Conservation (phyloP, 2,888 invertebrate genomes). For the Eupithecia tripunctaria region DNA sequence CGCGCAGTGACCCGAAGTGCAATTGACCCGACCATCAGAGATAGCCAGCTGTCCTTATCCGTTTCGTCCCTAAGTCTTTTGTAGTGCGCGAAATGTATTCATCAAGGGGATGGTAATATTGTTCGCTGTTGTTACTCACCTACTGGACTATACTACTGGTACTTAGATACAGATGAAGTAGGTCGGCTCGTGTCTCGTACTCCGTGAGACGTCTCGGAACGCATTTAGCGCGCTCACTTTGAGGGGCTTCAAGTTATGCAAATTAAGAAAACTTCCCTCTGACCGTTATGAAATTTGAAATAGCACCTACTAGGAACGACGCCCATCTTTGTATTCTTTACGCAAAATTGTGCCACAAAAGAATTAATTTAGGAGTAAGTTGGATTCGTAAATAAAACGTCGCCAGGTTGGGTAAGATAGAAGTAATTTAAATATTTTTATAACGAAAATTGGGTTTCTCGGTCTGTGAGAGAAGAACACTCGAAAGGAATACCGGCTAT, state of each 20-base stretch:
- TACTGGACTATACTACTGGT: neutral
- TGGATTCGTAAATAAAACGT: slow-evolving; percentile 42
- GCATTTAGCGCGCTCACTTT: slow-evolving; percentile 45
- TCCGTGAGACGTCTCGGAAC: neutral
- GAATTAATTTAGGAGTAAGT: slow-evolving; percentile 43
- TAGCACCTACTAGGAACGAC: slow-evolving; percentile 42
- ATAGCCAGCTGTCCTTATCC: neutral
- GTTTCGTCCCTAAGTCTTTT: neutral
- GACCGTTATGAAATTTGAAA: slow-evolving; percentile 56
- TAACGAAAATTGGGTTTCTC: neutral
- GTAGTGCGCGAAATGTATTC: neutral
- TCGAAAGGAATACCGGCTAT: neutral
- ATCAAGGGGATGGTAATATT: neutral
- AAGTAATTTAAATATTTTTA: slow-evolving; percentile 9
- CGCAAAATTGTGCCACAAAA: slow-evolving; percentile 37
- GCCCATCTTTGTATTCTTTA: slow-evolving; percentile 40
- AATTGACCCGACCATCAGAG: neutral
- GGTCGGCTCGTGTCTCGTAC: neutral
- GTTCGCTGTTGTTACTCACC: neutral
- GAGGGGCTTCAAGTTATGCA: slow-evolving; percentile 58
- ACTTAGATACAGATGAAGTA: neutral
- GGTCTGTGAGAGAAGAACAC: neutral
- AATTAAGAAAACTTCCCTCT: slow-evolving; percentile 56
- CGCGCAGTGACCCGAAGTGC: neutral
- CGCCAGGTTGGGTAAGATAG: slow-evolving; percentile 16